A percentile compares a stretch with the other conserved stretches of the same genome.
Evolutionary conservation across 2,888 invertebrate genomes (phyloP).

Genomic region (Amphipoea lucens): DNA sequence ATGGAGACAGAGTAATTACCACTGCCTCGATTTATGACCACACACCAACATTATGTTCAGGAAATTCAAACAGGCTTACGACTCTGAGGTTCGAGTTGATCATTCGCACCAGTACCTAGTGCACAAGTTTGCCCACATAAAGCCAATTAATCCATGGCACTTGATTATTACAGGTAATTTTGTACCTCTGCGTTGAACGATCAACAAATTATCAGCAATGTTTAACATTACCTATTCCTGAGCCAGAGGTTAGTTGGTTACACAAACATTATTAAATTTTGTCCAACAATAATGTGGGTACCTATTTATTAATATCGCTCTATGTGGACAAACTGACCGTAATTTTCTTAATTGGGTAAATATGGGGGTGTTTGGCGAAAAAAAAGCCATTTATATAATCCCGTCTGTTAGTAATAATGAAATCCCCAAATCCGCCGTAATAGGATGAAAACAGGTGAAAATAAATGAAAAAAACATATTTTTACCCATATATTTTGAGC

Average conservation of each 20-base stretch:
- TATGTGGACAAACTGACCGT: slow-evolving; percentile 19
- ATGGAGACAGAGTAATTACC: slow-evolving; percentile 60
- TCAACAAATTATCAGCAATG: slow-evolving; percentile 72
- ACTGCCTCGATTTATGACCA: slow-evolving; percentile 54
- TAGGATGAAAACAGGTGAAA: neutral
- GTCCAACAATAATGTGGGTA: slow-evolving; percentile 65
- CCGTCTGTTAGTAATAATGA: neutral
- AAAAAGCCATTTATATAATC: slow-evolving; percentile 13
- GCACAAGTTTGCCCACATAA: slow-evolving; percentile 12
- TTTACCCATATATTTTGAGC: neutral
- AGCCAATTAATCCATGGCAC: slow-evolving; percentile 39
- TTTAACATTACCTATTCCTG: slow-evolving; percentile 66
- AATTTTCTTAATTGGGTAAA: slow-evolving; percentile 52
- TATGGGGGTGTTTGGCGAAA: slow-evolving; percentile 14
- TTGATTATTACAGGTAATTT: slow-evolving; percentile 53
- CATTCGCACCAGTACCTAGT: slow-evolving; percentile 17
- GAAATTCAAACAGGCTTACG: slow-evolving; percentile 41
- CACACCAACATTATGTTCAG: slow-evolving; percentile 49
- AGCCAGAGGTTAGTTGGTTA: slow-evolving; percentile 58
- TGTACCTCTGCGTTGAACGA: slow-evolving; percentile 64
- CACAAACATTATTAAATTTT: slow-evolving; percentile 70
- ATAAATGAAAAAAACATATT: slow-evolving; percentile 1
- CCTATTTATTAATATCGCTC: slow-evolving; percentile 41
- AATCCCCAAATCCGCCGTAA: neutral
- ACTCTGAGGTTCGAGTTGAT: slow-evolving; percentile 2